Conservation (phyloP, 1,140 invertebrate species). For the Musca domestica region DNA sequence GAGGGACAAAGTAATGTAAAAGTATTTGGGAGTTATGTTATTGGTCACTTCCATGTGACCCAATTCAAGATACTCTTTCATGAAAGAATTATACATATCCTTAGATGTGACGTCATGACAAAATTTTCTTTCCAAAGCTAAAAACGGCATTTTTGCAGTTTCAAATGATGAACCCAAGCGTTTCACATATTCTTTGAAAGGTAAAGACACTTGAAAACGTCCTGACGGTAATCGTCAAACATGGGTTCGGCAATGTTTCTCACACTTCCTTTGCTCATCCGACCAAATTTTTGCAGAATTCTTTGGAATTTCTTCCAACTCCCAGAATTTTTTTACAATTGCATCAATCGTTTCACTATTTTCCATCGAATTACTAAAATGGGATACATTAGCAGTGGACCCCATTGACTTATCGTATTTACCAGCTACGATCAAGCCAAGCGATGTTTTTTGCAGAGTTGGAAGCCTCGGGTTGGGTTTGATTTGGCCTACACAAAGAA, state of each 20-base stretch:
- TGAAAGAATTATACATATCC: constrained; percentile 30
- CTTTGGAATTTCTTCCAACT: constrained; percentile 36
- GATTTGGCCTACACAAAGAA: no score
- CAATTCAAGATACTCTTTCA: constrained; percentile 44
- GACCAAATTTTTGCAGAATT: not conserved
- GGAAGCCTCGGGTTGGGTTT: no score
- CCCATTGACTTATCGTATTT: not conserved
- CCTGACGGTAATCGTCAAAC: constrained; percentile 15
- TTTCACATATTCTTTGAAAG: constrained; percentile 28
- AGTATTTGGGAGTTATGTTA: constrained; percentile 27
- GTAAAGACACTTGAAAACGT: constrained; percentile 31
- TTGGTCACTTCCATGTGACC: constrained; percentile 47
- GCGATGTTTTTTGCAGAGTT: not conserved
- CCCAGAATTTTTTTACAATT: constrained; percentile 38
- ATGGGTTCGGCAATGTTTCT: constrained; percentile 3
- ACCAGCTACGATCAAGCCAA: no score
- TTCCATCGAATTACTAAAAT: no score
- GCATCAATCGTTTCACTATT: no score
- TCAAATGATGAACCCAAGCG: constrained; percentile 45
- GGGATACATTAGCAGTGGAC: no score
- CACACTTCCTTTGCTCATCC: constrained; percentile 28
- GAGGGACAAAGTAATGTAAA: constrained; percentile 37
- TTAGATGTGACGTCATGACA: constrained; percentile 31
- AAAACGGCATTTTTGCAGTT: constrained; percentile 36
- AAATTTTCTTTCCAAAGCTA: constrained; percentile 41